Conservation (phyloP, 64 coral and sea anemone species). For the Montipora cactus region DNA sequence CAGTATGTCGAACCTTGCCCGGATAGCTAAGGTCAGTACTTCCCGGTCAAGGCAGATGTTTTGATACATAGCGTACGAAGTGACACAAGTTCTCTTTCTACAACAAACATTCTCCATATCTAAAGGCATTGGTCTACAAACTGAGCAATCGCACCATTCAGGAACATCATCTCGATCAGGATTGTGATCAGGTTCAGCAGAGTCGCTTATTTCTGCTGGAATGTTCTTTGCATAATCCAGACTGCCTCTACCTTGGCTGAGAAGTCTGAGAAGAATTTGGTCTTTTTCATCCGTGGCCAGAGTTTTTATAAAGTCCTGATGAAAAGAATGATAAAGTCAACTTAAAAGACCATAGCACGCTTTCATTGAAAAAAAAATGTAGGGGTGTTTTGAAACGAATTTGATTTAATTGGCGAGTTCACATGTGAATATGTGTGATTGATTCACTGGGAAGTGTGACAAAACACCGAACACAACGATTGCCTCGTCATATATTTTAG, state of each 20-base stretch:
- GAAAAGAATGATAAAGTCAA: neutral
- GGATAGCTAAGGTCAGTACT: slow-evolving; percentile 29
- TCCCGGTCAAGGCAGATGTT: slow-evolving; percentile 76
- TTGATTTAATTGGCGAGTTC: no score
- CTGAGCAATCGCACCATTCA: slow-evolving; percentile 63
- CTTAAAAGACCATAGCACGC: neutral
- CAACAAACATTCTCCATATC: slow-evolving; percentile 71
- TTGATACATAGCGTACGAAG: slow-evolving; percentile 57
- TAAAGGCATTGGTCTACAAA: slow-evolving; percentile 37
- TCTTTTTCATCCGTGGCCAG: slow-evolving; percentile 17
- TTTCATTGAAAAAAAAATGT: neutral
- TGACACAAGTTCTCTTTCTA: slow-evolving; percentile 41
- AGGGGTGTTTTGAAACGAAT: no score
- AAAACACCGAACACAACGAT: neutral
- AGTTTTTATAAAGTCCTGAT: slow-evolving; percentile 6
- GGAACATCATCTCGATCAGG: neutral
- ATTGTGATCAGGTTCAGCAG: neutral
- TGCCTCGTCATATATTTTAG: no score
- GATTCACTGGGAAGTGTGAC: neutral
- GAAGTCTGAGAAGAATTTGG: slow-evolving; percentile 6
- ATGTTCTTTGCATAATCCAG: slow-evolving; percentile 67
- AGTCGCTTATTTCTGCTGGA: neutral
- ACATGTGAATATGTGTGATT: neutral
- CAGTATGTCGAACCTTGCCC: slow-evolving; percentile 40
- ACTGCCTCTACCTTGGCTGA: slow-evolving; percentile 50